Conservation (phyloP, 2,113 vertebrate species). For the Petromus typicus region DNA sequence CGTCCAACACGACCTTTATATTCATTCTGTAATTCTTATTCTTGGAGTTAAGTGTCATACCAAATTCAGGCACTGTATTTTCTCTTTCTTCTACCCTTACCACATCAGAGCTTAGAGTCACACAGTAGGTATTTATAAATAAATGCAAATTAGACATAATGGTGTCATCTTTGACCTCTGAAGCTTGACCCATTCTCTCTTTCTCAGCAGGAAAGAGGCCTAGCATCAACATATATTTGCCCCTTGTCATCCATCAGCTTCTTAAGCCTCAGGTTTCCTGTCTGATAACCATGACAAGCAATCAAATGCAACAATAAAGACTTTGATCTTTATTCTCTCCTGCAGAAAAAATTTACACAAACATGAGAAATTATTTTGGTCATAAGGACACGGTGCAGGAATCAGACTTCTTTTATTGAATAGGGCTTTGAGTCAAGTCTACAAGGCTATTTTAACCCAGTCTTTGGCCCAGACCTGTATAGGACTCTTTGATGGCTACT, state of each 20-base stretch:
- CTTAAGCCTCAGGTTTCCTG: not conserved
- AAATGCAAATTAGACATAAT: slow-evolving; percentile 33
- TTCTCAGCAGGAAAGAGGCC: not conserved
- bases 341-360: slow-evolving; percentile 43
- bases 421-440: not conserved
- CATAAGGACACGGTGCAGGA: not conserved
- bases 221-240: not conserved
- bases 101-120: slow-evolving; percentile 35
- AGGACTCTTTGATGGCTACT: not conserved
- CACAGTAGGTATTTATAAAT: not conserved
- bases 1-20: slow-evolving; percentile 69
- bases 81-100: not conserved
- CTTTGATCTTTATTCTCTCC: slow-evolving; percentile 46
- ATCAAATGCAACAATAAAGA: not conserved
- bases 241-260: not conserved
- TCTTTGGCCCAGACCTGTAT: not conserved
- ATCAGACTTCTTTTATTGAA: slow-evolving; percentile 23
- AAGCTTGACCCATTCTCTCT: slow-evolving; percentile 46
- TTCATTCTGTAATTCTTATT: slow-evolving; percentile 59
- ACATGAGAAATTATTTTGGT: not conserved
- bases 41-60: slow-evolving; percentile 66
- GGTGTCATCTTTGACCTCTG: not conserved
- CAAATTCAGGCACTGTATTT: not conserved
- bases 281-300: slow-evolving; percentile 6
- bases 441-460: not conserved